Conservation (phyloP, 2,113 vertebrate genomes). For the Danionella cerebrum region DNA sequence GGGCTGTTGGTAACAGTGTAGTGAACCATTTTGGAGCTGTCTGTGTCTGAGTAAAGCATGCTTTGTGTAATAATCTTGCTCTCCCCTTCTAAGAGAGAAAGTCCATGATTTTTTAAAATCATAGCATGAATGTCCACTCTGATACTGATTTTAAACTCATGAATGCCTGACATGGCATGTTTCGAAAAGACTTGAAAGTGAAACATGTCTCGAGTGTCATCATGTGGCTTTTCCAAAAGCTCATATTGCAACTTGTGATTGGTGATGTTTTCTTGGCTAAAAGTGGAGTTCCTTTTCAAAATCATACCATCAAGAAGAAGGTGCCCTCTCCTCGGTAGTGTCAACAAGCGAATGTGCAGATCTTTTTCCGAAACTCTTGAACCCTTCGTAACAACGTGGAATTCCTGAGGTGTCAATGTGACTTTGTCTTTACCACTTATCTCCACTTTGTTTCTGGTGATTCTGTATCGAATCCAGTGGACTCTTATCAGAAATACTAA, state of each 20-base stretch:
- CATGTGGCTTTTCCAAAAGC: constrained; percentile 47
- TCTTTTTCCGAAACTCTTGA: constrained; percentile 61
- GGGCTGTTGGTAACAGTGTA: constrained; percentile 67
- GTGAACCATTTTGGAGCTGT: constrained; percentile 55
- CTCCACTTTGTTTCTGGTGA: constrained; percentile 67
- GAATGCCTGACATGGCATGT: constrained; percentile 60
- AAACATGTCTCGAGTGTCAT: constrained; percentile 67
- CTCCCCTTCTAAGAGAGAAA: constrained; percentile 75
- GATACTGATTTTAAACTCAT: constrained; percentile 71
- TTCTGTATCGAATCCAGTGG: constrained; percentile 69
- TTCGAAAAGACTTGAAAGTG: constrained; percentile 69
- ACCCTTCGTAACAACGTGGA: constrained; percentile 60
- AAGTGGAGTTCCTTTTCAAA: constrained; percentile 66
- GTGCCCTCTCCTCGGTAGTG: constrained; percentile 69
- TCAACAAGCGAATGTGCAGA: constrained; percentile 67
- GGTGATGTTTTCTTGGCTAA: constrained; percentile 74
- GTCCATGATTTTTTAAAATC: constrained; percentile 69
- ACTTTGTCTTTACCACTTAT: constrained; percentile 57
- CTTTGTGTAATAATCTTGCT: constrained; percentile 71
- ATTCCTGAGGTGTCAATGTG: constrained; percentile 61
- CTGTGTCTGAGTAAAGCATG: constrained; percentile 66
- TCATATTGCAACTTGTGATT: constrained; percentile 69
- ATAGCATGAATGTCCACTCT: constrained; percentile 58
- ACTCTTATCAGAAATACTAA: constrained; percentile 60
- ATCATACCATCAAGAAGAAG: constrained; percentile 60